Base-by-base conservation (phyloP, 2,888 invertebrate species). In the Anoncus sp. region DNA sequence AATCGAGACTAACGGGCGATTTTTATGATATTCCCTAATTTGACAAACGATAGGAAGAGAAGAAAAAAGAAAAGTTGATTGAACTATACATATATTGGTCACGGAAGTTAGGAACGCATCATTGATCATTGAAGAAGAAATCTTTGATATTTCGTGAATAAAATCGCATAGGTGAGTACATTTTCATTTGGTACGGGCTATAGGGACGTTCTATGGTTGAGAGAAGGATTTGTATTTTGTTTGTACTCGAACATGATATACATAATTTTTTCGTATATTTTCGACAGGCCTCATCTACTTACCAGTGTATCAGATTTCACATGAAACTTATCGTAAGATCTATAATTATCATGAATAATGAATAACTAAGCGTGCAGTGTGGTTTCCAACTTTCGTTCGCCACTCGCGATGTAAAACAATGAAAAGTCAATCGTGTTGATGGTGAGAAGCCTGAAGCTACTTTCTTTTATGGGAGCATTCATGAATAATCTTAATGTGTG, bases 1-100 rank as follows among this genome's bases (percentile, higher is more conserved):
- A 66, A 66, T 66, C 53, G 66, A 38, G 53, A 53, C 40, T 66
- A 66, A 66, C 53, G 66, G n/a, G 66, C 24, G 14, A 31, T 40
- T 53, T 16, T 24, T 27, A 6, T 31, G 43, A 53, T 43, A 43
- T 53, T 66, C 40, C 20, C 40, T 66, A 66, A 66, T 63, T 63
- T 63, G 35, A 38, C 35, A 35, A 49, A 38, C 62, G 31, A 65
- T n/a, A 16, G 22, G 20, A 49, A 6, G 12, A 22, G 20, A 20
- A 10, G 12, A 24, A 27, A 55, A 40, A 20, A 43, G 40, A 22
- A 53, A n/a, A 7, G 2, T 3, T 40, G 22, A 6, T 3, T 53
- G 18, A n/a, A 40, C 40, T 24, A 40, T 35, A 38, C 16, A 51
- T 24, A n/a, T n/a, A n/a, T n/a, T n/a, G n/a, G 38, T 12, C 18